Evolutionary conservation across 2,797 vertebrate genomes (phyloP).

Genomic region (Onychomys arenicola): DNA sequence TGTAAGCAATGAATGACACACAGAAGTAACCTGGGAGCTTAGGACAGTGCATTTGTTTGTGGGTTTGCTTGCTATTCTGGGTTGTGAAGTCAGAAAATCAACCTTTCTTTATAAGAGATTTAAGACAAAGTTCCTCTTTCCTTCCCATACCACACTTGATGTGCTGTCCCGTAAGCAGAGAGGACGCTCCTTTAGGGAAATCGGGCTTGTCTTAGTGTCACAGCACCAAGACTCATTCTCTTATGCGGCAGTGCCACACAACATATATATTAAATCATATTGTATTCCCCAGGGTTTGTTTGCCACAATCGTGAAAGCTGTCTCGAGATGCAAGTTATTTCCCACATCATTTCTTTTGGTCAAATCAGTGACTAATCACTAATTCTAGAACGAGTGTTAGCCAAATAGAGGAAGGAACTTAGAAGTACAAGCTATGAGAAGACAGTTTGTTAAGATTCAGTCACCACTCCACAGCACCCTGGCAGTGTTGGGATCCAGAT

Average conservation of each 20-base stretch:
- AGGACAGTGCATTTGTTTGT: background rate
- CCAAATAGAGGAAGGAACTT: conserved; percentile 13
- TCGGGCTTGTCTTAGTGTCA: background rate
- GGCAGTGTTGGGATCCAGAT: background rate
- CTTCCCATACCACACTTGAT: background rate
- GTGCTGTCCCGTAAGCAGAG: background rate
- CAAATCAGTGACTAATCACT: conserved; percentile 11
- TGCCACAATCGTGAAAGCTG: conserved; percentile 37
- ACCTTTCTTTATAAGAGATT: background rate
- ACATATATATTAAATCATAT: background rate
- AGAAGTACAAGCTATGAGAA: background rate
- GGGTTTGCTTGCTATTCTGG: background rate
- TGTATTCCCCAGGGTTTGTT: background rate
- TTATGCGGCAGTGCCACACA: too few relatives aligned
- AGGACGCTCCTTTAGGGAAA: background rate
- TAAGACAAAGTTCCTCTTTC: background rate
- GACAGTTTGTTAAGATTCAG: background rate
- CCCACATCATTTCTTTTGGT: conserved; percentile 26
- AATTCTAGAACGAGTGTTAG: conserved; percentile 22
- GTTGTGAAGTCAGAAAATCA: background rate
- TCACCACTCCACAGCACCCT: background rate
- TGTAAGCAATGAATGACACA: background rate
- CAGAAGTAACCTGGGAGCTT: background rate
- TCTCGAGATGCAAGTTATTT: conserved; percentile 10
- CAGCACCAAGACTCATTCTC: too few relatives aligned